Evolutionary conservation across 35 echinoderm and acorn worm genomes (phyloP).

Genomic region (Acanthaster planci): DNA sequence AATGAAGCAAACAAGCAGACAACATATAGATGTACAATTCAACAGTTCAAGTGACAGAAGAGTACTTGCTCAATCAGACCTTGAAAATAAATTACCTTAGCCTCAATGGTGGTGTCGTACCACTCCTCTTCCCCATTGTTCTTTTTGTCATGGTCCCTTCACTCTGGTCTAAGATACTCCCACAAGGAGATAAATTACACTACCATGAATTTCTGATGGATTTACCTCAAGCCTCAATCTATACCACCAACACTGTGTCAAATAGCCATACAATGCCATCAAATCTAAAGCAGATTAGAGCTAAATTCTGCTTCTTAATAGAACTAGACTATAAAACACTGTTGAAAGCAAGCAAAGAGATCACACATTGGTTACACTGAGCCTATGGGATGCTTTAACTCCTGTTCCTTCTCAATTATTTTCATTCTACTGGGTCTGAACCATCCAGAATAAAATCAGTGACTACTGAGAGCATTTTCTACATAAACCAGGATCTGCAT

Average conservation of each 20-base stretch:
- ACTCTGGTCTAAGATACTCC: too few species aligned
- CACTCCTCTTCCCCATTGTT: background rate
- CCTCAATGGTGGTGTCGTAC: background rate
- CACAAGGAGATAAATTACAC: constrained; percentile 11
- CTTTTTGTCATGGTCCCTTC: too few species aligned
- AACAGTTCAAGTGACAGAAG: background rate
- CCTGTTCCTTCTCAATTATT: background rate
- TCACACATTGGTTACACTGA: background rate
- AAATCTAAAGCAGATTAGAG: constrained; percentile 5
- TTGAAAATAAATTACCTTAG: background rate
- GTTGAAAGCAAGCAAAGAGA: background rate
- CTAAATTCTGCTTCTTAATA: background rate
- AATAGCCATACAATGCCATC: background rate
- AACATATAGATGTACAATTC: background rate
- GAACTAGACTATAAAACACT: background rate
- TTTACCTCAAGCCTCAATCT: background rate
- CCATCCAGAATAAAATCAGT: too few species aligned
- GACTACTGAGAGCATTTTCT: too few species aligned
- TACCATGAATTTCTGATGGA: background rate
- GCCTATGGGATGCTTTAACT: background rate
- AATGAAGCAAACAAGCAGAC: too few species aligned
- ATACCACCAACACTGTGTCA: constrained; percentile 20
- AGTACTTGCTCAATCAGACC: background rate
- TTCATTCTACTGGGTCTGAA: background rate
- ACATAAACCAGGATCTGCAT: too few species aligned